phyloP scores from a whole-genome alignment of 2,113 vertebrate species.

The Scomber japonicus region DNA sequence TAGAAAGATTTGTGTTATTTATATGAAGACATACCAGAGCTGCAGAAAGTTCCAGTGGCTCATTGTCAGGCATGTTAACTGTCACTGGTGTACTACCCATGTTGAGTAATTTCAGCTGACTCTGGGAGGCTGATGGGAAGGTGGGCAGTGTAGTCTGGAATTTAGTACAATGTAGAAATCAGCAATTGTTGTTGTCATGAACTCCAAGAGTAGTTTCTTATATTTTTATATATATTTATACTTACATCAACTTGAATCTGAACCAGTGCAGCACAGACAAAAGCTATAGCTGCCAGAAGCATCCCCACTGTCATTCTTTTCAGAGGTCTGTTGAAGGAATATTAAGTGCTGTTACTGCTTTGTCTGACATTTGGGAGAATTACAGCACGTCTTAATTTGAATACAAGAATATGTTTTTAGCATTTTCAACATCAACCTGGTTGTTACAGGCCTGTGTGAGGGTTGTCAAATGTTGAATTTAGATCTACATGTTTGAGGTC shows the following conservation, averaged over 20 bases:
- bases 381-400: not conserved
- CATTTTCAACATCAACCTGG: too few species aligned
- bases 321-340: conserved; percentile 86
- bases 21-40: conserved; percentile 64
- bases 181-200: not conserved
- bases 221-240: conserved; percentile 39
- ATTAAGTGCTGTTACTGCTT: conserved; percentile 17
- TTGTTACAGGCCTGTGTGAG: too few species aligned
- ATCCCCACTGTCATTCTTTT: conserved; percentile 96
- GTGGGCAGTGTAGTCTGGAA: conserved; percentile 90
- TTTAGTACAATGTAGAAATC: not conserved
- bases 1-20: not conserved
- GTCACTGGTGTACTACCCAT: conserved; percentile 66
- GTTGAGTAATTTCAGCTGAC: conserved; percentile 91
- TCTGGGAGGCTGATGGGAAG: conserved; percentile 85
- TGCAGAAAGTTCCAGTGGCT: conserved; percentile 28
- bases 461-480: too few species aligned
- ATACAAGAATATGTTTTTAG: not conserved
- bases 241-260: conserved; percentile 95
- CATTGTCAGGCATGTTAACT: conserved; percentile 46
- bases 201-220: not conserved
- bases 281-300: conserved; percentile 92
- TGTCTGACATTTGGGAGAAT: conserved; percentile 7
- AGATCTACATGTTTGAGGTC: too few species aligned
- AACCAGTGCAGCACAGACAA: conserved; percentile 90